phyloP scores from a whole-genome alignment of 2,113 vertebrate genomes.

The Lonchura striata region DNA sequence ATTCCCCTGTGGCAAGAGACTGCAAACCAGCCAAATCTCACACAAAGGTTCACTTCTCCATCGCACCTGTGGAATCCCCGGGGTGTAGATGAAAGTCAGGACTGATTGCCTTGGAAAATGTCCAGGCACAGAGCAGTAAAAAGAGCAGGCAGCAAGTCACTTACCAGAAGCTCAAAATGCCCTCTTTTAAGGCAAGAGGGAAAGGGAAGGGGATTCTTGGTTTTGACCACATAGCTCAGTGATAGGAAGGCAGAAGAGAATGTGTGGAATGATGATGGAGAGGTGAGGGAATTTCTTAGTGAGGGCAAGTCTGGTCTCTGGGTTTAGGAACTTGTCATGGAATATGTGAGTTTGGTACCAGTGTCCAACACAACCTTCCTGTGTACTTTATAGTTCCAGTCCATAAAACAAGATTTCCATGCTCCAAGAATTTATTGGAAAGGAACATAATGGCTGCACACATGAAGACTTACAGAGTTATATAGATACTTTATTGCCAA shows the following conservation, averaged over 20 bases:
- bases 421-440: background rate
- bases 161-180: background rate
- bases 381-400: background rate
- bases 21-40: slow-evolving; percentile 42
- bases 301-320: background rate
- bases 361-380: background rate
- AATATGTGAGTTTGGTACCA: fast-evolving
- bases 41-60: slow-evolving; percentile 39
- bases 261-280: background rate
- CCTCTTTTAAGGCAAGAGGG: fast-evolving
- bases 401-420: background rate
- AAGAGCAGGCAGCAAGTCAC: background rate
- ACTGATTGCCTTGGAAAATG: background rate
- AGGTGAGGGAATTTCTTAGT: background rate
- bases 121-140: background rate
- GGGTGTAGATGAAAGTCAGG: background rate
- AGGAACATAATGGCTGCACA: background rate
- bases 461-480: background rate
- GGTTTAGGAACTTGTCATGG: background rate
- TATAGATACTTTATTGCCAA: background rate
- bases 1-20: slow-evolving; percentile 16
- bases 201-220: background rate
- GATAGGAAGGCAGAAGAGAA: background rate
- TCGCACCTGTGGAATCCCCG: slow-evolving; percentile 19
- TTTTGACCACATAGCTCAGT: background rate